A percentile compares a stretch with the other conserved stretches of the same genome.
Conservation (phyloP, 35 echinoderm and acorn worm species). For the Holothuria glaberrima region DNA sequence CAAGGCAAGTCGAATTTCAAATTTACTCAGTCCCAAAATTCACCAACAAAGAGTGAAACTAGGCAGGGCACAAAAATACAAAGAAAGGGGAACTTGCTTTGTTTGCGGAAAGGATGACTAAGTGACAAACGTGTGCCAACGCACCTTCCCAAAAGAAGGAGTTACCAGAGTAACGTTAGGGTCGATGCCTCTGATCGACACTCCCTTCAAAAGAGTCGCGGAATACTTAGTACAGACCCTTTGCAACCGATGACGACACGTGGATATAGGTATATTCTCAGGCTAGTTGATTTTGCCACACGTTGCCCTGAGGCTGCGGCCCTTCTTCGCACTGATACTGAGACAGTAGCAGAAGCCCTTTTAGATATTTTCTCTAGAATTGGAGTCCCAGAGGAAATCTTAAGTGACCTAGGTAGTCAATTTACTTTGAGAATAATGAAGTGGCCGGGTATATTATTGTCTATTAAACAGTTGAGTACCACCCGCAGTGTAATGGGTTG, state of each 20-base stretch:
- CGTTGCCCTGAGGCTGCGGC: slow-evolving; percentile 60
- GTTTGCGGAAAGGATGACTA: too few species aligned
- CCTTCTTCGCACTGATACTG: slow-evolving; percentile 57
- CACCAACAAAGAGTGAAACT: too few species aligned
- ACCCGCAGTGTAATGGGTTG: slow-evolving; percentile 39
- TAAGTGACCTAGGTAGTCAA: slow-evolving; percentile 35
- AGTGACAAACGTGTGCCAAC: slow-evolving; percentile 56
- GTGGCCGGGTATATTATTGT: background rate
- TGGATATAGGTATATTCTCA: slow-evolving; percentile 57
- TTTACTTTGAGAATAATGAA: slow-evolving; percentile 48
- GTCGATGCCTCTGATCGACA: slow-evolving; percentile 61
- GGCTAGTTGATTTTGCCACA: slow-evolving; percentile 58
- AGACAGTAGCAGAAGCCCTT: slow-evolving; percentile 52
- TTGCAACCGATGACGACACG: slow-evolving; percentile 31
- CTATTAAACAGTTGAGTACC: slow-evolving; percentile 55
- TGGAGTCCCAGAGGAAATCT: slow-evolving; percentile 39
- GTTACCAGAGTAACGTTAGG: slow-evolving; percentile 55
- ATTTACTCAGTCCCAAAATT: too few species aligned
- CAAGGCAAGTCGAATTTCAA: too few species aligned
- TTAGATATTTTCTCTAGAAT: slow-evolving; percentile 49
- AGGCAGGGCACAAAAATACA: too few species aligned
- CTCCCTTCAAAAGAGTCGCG: slow-evolving; percentile 61
- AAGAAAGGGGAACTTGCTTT: too few species aligned
- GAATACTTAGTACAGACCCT: slow-evolving; percentile 57
- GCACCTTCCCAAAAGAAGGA: slow-evolving; percentile 43